Percentiles rank a stretch among this genome's conserved stretches.
Conservation (phyloP, 2,113 vertebrate genomes). For the Sinocyclocheilus anophthalmus region DNA sequence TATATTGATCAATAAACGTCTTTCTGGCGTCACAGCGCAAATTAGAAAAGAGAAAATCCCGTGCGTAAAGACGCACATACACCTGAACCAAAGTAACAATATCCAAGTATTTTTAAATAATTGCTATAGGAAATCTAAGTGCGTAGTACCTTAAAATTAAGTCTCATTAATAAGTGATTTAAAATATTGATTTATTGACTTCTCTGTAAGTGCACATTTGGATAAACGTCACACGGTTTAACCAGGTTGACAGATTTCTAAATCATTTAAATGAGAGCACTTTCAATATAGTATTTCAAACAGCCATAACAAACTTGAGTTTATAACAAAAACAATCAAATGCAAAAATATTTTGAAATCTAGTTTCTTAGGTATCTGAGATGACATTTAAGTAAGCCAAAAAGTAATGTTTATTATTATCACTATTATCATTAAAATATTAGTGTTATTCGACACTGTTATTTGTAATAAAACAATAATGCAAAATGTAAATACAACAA, state of each 20-base stretch:
- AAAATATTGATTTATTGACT: constrained; percentile 16
- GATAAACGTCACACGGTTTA: background rate
- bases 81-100: background rate
- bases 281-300: no score
- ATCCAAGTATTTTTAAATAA: background rate
- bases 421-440: no score
- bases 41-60: background rate
- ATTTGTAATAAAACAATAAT: no score
- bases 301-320: background rate
- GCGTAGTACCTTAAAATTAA: background rate
- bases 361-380: background rate
- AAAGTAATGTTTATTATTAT: background rate
- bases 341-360: background rate
- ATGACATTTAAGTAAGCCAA: background rate
- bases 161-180: background rate
- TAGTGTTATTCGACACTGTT: no score
- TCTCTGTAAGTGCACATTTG: constrained; percentile 5
- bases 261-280: background rate
- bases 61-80: background rate
- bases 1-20: constrained; percentile 32
- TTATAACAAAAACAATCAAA: background rate
- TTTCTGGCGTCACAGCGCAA: constrained; percentile 14
- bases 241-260: background rate
- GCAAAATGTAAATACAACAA: no score
- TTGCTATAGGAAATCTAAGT: background rate